Evolutionary conservation across 2,888 invertebrate species (phyloP), one percentile per base, ranked within the genome.

Genomic region (Arenicola marina): DNA sequence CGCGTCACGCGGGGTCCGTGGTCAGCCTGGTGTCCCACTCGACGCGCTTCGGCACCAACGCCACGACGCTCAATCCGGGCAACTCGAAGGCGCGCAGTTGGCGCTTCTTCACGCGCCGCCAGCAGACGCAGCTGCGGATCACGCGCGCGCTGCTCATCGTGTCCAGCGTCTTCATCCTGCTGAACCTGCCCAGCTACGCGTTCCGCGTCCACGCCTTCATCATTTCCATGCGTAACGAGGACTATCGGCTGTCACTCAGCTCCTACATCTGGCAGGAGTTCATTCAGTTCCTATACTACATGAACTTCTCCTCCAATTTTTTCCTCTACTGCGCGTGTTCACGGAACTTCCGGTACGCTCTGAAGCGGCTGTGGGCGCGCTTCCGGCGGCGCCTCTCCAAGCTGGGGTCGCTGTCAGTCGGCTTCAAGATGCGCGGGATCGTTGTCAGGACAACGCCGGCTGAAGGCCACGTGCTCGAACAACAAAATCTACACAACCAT

Each of bases 121-220:
- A 65, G 26, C 66, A 69, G 34, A 67, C 68, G 24, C 70, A 70
- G 56, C 55, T 65, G 32, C 62, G 67, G 4, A 65, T 68, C 46
- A 70, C 70, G n/a, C 60, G 63, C 11, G 64, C 70, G 1, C 59
- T 70, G 44, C 62, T 70, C n/a, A 32, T 69, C 38, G 68, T 70
- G 3, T 70, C 70, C 11, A 67, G 63, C 21, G 62, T 67, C 32
- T 70, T 69, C 48, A 64, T 70, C 11, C 58, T 65, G 4, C 67
- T 70, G 46, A 70, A 69, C 55, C 59, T 70, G 21, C 70, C 70
- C 31, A 65, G 63, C 59, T 66, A 66, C 56, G 68, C 63, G 32
- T 66, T 68, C 59, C 62, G 62, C 28, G 55, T 67, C 24, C 58
- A 64, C 26, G 68, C 64, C 31, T 65, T 66, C 62, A 45, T 69